Evolutionary conservation across 2,888 invertebrate genomes (phyloP).

Genomic region (Frankliniella intonsa): DNA sequence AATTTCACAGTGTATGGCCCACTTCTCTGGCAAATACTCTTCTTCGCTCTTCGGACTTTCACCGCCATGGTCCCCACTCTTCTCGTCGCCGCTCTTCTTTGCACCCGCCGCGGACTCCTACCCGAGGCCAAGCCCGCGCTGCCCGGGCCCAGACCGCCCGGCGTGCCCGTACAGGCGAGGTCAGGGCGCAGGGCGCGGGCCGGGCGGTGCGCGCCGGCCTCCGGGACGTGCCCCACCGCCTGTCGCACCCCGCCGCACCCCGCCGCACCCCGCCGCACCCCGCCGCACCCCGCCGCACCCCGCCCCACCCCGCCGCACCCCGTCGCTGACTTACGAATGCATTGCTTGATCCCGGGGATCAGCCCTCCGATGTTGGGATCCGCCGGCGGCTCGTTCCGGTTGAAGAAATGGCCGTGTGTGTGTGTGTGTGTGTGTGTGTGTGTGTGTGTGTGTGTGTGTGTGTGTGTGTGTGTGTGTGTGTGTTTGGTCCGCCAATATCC

Average conservation of each 20-base stretch:
- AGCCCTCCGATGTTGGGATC: conserved; percentile 7
- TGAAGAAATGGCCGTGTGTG: background rate
- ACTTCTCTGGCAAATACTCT: too few relatives aligned
- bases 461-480: background rate
- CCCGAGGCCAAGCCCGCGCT: too few relatives aligned
- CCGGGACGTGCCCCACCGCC: background rate
- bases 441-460: background rate
- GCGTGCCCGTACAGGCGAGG: too few relatives aligned
- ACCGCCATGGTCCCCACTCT: too few relatives aligned
- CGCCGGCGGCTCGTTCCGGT: background rate
- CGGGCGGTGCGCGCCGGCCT: background rate
- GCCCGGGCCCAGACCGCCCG: too few relatives aligned
- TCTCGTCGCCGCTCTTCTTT: too few relatives aligned
- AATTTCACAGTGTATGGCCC: too few relatives aligned
- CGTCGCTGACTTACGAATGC: conserved; percentile 21
- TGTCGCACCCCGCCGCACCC: background rate
- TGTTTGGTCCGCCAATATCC: background rate
- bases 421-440: background rate
- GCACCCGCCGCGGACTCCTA: too few relatives aligned
- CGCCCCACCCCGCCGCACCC: background rate
- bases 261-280: background rate
- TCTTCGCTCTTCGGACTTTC: too few relatives aligned
- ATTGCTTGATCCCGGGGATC: conserved; percentile 20
- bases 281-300: background rate
- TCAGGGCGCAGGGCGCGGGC: too few relatives aligned